Evolutionary conservation across 1,140 invertebrate species (phyloP).

Genomic region (Reticulitermes speratus): DNA sequence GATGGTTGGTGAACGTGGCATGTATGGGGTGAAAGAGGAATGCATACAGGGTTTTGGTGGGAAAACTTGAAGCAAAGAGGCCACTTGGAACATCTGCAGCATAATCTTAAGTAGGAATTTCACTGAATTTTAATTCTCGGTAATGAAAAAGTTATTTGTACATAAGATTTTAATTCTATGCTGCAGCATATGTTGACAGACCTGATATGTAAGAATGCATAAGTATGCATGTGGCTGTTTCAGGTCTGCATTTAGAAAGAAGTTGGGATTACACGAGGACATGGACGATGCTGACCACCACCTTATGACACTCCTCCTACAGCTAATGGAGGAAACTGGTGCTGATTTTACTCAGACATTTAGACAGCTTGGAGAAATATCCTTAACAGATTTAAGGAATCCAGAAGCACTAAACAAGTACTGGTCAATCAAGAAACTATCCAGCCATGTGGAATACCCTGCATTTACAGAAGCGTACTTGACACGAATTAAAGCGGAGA

Average conservation of each 20-base stretch:
- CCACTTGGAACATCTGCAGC: no score
- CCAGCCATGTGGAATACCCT: conserved; percentile 47
- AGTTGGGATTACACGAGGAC: conserved; percentile 52
- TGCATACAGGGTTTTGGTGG: no score
- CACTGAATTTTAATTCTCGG: no score
- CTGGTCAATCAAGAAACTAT: conserved; percentile 52
- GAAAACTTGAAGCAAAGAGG: no score
- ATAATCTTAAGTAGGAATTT: no score
- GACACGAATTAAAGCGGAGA: not conserved
- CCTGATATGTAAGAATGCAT: no score
- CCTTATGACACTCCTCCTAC: conserved; percentile 56
- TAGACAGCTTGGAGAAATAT: conserved; percentile 55
- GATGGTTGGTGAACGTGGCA: no score
- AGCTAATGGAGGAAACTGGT: conserved; percentile 60
- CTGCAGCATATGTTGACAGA: no score
- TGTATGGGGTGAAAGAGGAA: no score
- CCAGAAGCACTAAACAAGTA: conserved; percentile 44
- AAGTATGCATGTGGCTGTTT: no score
- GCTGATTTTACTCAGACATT: conserved; percentile 66
- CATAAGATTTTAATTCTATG: no score
- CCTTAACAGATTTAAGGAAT: conserved; percentile 46
- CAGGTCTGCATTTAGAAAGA: conserved; percentile 40
- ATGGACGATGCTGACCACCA: conserved; percentile 47
- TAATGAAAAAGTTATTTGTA: no score
- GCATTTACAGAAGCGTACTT: conserved; percentile 45